A percentile compares a stretch with the other conserved stretches of the same genome.
phyloP scores from a whole-genome alignment of 2,113 vertebrate species.

The Trematocara zebra region DNA sequence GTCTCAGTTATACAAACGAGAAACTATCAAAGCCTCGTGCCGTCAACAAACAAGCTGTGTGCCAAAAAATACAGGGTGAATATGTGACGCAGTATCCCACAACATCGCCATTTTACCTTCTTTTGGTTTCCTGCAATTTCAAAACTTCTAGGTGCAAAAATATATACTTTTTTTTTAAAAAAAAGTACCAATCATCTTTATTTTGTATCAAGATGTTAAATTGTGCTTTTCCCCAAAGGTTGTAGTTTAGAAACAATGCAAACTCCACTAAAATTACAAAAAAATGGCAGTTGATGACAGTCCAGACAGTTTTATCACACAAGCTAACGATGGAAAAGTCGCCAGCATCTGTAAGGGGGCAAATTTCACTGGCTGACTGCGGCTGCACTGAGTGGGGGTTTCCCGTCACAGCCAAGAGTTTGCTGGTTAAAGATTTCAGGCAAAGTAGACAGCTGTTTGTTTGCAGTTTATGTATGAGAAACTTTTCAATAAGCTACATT shows the following conservation, averaged over 20 bases:
- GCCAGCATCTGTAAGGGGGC: background rate
- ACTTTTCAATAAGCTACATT: background rate
- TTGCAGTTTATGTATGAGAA: background rate
- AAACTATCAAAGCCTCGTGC: background rate
- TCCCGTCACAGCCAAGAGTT: background rate
- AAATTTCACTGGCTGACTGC: background rate
- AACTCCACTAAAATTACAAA: background rate
- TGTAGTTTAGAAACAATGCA: background rate
- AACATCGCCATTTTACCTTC: background rate
- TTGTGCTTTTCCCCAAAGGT: fast-evolving
- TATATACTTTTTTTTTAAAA: background rate
- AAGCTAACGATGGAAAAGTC: background rate
- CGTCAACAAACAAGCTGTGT: background rate
- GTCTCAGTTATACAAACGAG: background rate
- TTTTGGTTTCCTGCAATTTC: background rate
- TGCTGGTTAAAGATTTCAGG: background rate
- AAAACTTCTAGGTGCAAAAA: background rate
- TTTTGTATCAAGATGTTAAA: background rate
- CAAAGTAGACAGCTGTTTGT: background rate
- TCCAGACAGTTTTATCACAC: background rate
- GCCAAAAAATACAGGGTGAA: background rate
- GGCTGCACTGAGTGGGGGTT: background rate
- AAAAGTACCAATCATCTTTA: background rate
- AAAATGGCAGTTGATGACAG: background rate
- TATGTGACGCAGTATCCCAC: background rate